Conservation (phyloP, 2,888 invertebrate species). For the Cheilosia pagana region DNA sequence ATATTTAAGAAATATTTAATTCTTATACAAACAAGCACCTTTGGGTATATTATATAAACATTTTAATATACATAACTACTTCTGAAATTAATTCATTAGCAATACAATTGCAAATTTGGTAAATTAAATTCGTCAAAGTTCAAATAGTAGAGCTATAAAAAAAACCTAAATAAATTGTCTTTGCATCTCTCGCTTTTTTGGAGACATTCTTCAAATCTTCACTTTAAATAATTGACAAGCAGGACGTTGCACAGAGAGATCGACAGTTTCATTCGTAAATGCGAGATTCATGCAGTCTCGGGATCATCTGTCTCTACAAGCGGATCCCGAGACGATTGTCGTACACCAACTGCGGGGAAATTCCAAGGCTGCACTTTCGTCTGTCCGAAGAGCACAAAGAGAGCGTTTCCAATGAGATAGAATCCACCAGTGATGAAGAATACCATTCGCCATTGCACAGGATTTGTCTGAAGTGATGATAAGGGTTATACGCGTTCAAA, state of each 20-base stretch:
- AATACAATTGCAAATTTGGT: neutral
- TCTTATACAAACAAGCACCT: too few relatives aligned
- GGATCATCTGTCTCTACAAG: slow-evolving; percentile 30
- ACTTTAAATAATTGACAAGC: slow-evolving; percentile 53
- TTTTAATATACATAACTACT: neutral
- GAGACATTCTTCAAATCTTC: neutral
- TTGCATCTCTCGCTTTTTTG: neutral
- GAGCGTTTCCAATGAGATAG: slow-evolving; percentile 88
- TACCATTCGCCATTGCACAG: slow-evolving; percentile 89
- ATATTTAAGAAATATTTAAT: too few relatives aligned
- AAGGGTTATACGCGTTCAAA: slow-evolving; percentile 68
- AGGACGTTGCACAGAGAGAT: slow-evolving; percentile 11
- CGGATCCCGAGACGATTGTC: slow-evolving; percentile 23
- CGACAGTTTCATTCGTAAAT: neutral
- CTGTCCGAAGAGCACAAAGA: slow-evolving; percentile 88
- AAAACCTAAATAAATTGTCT: slow-evolving; percentile 3
- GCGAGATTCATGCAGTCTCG: slow-evolving; percentile 23
- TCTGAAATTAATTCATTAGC: neutral
- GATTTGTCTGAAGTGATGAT: slow-evolving; percentile 84
- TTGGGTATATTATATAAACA: too few relatives aligned
- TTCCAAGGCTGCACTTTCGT: slow-evolving; percentile 89
- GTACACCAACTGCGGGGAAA: slow-evolving; percentile 80
- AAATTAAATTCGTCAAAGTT: slow-evolving; percentile 4
- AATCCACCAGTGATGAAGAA: slow-evolving; percentile 90
- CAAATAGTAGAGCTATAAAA: neutral